phyloP scores from a whole-genome alignment of 2,797 vertebrate genomes.

The Mionectes olivaceus region DNA sequence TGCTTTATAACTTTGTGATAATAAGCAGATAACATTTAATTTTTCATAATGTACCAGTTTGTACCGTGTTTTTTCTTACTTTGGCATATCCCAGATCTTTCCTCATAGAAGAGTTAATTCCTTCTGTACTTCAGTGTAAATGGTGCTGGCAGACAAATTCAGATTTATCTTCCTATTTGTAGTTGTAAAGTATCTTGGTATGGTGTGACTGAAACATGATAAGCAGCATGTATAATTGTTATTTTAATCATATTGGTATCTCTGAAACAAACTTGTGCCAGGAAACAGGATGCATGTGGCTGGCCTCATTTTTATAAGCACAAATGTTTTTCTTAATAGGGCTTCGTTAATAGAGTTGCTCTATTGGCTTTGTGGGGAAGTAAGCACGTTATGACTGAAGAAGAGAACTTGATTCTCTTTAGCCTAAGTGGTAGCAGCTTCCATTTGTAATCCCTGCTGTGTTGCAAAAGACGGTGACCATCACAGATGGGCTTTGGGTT shows the following conservation, averaged over 20 bases:
- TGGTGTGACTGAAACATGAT: not conserved
- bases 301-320: not conserved
- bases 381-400: not conserved
- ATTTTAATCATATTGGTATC: not conserved
- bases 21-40: not conserved
- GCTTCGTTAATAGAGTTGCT: not conserved
- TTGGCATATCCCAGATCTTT: not conserved
- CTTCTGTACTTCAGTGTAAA: not conserved
- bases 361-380: not conserved
- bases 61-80: not conserved
- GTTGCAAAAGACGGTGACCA: not conserved
- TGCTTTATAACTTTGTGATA: not conserved
- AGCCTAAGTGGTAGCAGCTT: not conserved
- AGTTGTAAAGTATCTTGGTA: not conserved
- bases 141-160: not conserved
- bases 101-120: not conserved
- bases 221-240: not conserved
- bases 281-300: not conserved
- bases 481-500: not conserved
- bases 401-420: not conserved
- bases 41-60: not conserved
- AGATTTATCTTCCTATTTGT: not conserved
- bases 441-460: not conserved
- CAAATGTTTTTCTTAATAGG: not conserved
- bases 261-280: not conserved